Conservation (phyloP, 2,888 invertebrate genomes). For the Elmis aenea region DNA sequence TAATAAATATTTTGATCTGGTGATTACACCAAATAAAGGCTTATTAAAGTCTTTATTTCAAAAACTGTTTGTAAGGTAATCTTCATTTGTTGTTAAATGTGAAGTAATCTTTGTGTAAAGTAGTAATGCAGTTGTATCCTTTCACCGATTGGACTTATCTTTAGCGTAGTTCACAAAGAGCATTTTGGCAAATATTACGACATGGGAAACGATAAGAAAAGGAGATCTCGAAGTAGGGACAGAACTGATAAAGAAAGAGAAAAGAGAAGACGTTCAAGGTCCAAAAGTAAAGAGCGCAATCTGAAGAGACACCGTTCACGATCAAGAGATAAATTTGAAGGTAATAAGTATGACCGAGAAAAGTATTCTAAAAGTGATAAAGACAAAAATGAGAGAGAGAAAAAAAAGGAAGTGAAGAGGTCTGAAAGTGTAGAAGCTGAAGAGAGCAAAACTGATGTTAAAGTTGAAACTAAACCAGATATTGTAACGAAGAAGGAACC, state of each 20-base stretch:
- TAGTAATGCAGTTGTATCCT: no score
- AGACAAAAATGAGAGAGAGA: conserved; percentile 30
- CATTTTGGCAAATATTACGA: no score
- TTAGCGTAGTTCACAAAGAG: no score
- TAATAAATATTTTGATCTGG: no score
- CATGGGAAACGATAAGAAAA: conserved; percentile 45
- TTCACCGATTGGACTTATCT: no score
- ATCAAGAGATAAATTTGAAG: conserved; percentile 32
- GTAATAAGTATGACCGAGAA: conserved; percentile 26
- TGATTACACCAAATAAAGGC: no score
- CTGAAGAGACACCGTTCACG: conserved; percentile 38
- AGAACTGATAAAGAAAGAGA: conserved; percentile 38
- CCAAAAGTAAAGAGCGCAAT: conserved; percentile 40
- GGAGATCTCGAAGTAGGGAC: conserved; percentile 46
- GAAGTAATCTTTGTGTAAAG: no score
- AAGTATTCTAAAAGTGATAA: conserved; percentile 23
- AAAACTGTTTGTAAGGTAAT: no score
- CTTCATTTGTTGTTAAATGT: no score
- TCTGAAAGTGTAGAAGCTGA: conserved; percentile 46
- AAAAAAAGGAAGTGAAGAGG: conserved; percentile 32
- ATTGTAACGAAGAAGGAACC: conserved; percentile 69
- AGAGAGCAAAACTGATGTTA: conserved; percentile 34
- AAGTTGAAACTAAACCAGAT: conserved; percentile 26
- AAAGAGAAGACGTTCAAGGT: conserved; percentile 39
- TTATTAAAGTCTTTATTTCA: no score